Evolutionary conservation across 1,140 invertebrate species (phyloP), one percentile per base, ranked within the genome.

Genomic region (Procambarus clarkii): DNA sequence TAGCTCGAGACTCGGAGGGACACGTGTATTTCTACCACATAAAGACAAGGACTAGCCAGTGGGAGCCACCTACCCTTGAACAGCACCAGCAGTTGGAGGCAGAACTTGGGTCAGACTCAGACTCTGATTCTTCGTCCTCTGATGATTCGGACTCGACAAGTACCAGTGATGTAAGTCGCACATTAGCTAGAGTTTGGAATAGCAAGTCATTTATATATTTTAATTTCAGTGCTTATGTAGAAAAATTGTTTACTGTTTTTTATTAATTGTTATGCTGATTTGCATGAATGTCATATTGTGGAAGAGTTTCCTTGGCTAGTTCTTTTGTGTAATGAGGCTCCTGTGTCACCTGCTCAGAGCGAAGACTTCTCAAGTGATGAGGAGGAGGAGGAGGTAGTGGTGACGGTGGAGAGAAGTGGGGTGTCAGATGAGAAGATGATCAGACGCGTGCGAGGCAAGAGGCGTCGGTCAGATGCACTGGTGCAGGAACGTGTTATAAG

Each of bases 1-100:
- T 96, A 93, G 97, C 97, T 0, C 96, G 96, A 77, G 98, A 98
- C 94, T 94, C 95, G 34, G 96, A 97, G 76, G 98, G 98, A 2
- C 95, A 97, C 90, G 96, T 96, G 0, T 99, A 99, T 94, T 99
- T 98, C 95, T 99, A 98, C 94, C 98, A 99, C 94, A 95, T 97
- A 0, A 97, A 97, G 93, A 96, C 97, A 46, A 96, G 97, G 86
- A 95, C 97, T 93, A 96, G 97, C 2, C 98, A 98, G 94, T 99
- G 98, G 98, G 95, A 97, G 88, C 97, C 97, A 48, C 98, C 98
- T 7, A 86, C 88, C 58, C 15, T 84, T 11, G 85, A 90, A 44
- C 83, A 74, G 46, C 89, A 91, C 44, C 77, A 93, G 13, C 46
- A 92, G 18, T 46, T 88, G n/a, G 77, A 84, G 54, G 74, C 86